phyloP scores from a whole-genome alignment of 1,140 invertebrate species.

The Bombus confusus region DNA sequence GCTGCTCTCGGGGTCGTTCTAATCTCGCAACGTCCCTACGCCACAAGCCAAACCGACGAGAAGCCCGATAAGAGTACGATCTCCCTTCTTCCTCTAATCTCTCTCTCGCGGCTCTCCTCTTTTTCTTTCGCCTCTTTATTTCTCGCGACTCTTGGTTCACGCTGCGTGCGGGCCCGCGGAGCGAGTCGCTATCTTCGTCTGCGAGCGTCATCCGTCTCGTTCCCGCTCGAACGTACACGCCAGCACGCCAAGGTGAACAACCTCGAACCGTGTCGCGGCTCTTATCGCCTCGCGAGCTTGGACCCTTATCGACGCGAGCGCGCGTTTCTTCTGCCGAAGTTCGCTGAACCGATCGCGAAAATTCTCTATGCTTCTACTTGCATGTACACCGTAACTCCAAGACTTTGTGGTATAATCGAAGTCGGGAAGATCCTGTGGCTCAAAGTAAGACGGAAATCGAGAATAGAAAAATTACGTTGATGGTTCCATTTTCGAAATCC shows the following conservation, averaged over 20 bases:
- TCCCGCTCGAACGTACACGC: conserved; percentile 25
- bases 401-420: no score
- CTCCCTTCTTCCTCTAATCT: conserved; percentile 16
- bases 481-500: no score
- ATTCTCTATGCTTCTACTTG: not conserved
- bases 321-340: conserved; percentile 53
- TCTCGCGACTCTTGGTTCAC: conserved; percentile 6
- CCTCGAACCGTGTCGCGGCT: conserved; percentile 79
- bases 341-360: conserved; percentile 58
- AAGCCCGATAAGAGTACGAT: conserved; percentile 68
- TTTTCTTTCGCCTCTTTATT: conserved; percentile 40
- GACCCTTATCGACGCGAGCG: conserved; percentile 77
- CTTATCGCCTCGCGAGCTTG: conserved; percentile 74
- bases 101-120: conserved; percentile 19
- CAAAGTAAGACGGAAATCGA: no score
- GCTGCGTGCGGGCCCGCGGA: conserved; percentile 14
- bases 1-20: conserved; percentile 71
- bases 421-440: no score
- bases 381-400: no score
- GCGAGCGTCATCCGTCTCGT: conserved; percentile 17
- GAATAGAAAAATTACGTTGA: no score
- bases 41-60: conserved; percentile 69
- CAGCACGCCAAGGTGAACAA: conserved; percentile 78
- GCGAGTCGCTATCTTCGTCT: conserved; percentile 13
- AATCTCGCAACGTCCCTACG: conserved; percentile 72